Percentiles rank a stretch among this genome's conserved stretches.
These are phyloP conservation scores for Ptychobarbus kaznakovi DNA, from an alignment of 2,797 vertebrate genomes.

Conservation along the genomic window DNA sequence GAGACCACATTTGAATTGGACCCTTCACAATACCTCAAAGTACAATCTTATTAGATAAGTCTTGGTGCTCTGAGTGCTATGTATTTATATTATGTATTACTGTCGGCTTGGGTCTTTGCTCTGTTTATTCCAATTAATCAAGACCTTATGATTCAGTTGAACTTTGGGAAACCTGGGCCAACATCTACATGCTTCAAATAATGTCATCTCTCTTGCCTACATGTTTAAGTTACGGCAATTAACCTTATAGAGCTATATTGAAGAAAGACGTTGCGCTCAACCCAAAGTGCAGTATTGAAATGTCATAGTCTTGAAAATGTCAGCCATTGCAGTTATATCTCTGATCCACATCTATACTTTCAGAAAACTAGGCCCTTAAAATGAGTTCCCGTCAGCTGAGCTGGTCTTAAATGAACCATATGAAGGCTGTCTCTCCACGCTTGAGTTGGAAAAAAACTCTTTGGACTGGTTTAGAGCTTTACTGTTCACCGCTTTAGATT, in stretches of 20 bases:
- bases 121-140: constrained; percentile 34
- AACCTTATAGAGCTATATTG: constrained; percentile 60
- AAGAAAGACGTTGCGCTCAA: constrained; percentile 49
- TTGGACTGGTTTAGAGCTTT: constrained; percentile 34
- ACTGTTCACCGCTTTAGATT: constrained; percentile 18
- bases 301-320: constrained; percentile 64
- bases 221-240: constrained; percentile 57
- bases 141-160: constrained; percentile 28
- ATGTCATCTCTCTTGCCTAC: constrained; percentile 51
- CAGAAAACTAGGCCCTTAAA: constrained; percentile 54
- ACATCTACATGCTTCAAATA: constrained; percentile 32
- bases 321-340: constrained; percentile 52
- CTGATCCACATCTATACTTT: constrained; percentile 55
- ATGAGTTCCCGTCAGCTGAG: constrained; percentile 29
- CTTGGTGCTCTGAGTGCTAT: neutral
- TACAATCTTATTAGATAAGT: constrained; percentile 21
- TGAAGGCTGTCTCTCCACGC: constrained; percentile 49
- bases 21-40: constrained; percentile 14
- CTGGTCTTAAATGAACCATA: constrained; percentile 51
- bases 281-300: constrained; percentile 55
- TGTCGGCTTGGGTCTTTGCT: constrained; percentile 1
- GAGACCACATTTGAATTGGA: neutral
- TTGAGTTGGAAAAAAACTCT: constrained; percentile 30
- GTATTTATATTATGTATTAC: constrained; percentile 6
- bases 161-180: constrained; percentile 41